Evolutionary conservation across 2,113 vertebrate species (phyloP), one percentile per base, ranked within the genome.

Genomic region (Danionella cerebrum): DNA sequence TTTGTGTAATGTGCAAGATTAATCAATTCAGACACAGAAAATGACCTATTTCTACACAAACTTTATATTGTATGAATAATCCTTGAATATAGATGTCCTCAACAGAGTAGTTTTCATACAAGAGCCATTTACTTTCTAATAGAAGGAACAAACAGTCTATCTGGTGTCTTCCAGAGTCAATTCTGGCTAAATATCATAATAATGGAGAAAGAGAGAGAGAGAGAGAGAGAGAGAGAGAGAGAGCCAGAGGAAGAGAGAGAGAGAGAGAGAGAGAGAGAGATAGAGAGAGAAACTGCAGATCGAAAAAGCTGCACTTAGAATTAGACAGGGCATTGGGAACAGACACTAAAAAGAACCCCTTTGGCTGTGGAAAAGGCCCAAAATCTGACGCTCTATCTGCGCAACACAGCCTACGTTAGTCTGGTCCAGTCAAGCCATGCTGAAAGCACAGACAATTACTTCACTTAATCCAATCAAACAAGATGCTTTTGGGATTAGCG

Each of bases 381-480:
- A 52, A 27, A 29, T 44, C 48, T 63, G 45, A 64, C 65, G n/a
- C 53, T 41, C 54, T 39, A 62, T 18, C 38, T 44, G 14, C 25
- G 18, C 16, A 22, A 62, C 16, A 55, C 29, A 63, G 41, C 14
- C 70, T 31, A 25, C 25, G 41, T 52, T 33, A 50, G 24, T 6
- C 39, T 53, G 11, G 27, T 54, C 16, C 36, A 21, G 21, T 48
- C 16, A 36, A 33, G 1, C 63, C 35, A 59, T 27, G 53, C 52
- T 44, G 59, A 53, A 45, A 24, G 44, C 6, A 35, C 44, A 72
- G 50, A 66, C 41, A 51, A 66, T 72, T 41, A 72, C 42, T 72
- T 29, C 53, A 65, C 50, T 70, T 74, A 75, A 75, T 75, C 63
- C 39, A 62, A 33, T 70, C 48, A 48, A 70, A 66, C 22, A 22